Percentiles rank a stretch among this genome's conserved stretches.
These are phyloP conservation scores for Neostethus bicornis DNA, from an alignment of 2,797 vertebrate species.

Conservation along the genomic window DNA sequence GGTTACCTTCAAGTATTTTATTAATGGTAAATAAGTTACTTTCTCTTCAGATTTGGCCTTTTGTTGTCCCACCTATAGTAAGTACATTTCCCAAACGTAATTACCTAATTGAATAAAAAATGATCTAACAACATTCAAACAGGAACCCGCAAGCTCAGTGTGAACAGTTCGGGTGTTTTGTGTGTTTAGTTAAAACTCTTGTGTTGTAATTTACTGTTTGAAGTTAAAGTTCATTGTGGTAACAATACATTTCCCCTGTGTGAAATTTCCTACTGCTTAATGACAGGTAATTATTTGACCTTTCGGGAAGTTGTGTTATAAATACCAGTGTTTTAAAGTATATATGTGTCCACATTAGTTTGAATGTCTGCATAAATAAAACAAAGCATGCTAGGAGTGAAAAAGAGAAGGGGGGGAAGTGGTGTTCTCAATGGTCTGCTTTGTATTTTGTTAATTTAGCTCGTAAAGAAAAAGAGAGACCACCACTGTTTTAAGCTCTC, in stretches of 20 bases:
- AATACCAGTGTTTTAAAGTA: not conserved
- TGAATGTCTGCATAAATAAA: conserved; percentile 1
- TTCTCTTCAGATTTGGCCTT: not conserved
- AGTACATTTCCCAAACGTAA: not conserved
- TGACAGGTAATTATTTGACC: conserved; percentile 39
- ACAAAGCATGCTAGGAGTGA: conserved; percentile 14
- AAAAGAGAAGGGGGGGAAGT: conserved; percentile 22
- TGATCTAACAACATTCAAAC: conserved; percentile 25
- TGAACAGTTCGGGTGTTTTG: conserved; percentile 23
- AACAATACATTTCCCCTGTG: conserved; percentile 33
- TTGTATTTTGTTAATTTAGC: conserved; percentile 53
- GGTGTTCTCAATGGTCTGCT: conserved; percentile 45
- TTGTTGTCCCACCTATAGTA: not conserved
- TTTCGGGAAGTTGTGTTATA: conserved; percentile 27
- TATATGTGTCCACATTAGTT: not conserved
- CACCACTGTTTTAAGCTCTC: conserved; percentile 20
- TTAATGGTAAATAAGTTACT: not conserved
- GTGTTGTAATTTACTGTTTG: conserved; percentile 30
- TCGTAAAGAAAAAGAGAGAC: conserved; percentile 51
- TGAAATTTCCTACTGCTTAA: conserved; percentile 40
- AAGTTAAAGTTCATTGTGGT: conserved; percentile 38
- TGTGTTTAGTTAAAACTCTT: conserved; percentile 32
- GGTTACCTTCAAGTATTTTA: conserved; percentile 15
- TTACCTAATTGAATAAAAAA: not conserved
- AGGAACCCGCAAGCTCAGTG: not conserved